A percentile compares a stretch with the other conserved stretches of the same genome.
phyloP scores from a whole-genome alignment of 2,888 invertebrate genomes.

The Drosophila macrospina region DNA sequence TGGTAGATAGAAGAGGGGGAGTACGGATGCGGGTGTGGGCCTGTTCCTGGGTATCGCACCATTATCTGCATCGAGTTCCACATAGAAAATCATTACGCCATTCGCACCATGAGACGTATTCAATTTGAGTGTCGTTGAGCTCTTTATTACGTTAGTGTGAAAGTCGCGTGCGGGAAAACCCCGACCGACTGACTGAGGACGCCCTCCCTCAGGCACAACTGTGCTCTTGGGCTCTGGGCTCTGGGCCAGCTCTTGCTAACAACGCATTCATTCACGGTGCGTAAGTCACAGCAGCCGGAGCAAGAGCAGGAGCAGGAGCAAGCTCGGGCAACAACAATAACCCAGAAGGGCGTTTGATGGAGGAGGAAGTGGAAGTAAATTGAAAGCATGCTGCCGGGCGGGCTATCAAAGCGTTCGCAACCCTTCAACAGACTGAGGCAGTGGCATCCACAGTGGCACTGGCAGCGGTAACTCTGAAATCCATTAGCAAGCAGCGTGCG shows the following conservation, averaged over 20 bases:
- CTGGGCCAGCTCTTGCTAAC: slow-evolving; percentile 37
- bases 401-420: slow-evolving; percentile 59
- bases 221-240: slow-evolving; percentile 4
- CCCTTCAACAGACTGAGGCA: slow-evolving; percentile 67
- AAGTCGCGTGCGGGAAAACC: slow-evolving; percentile 81
- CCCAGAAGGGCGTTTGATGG: slow-evolving; percentile 42
- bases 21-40: slow-evolving; percentile 30
- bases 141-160: slow-evolving; percentile 85
- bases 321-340: slow-evolving; percentile 55
- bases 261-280: slow-evolving; percentile 80
- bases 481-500: slow-evolving; percentile 79
- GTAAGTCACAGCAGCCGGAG: slow-evolving; percentile 73
- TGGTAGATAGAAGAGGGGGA: too few relatives aligned
- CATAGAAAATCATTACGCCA: slow-evolving; percentile 83
- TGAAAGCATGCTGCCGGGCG: slow-evolving; percentile 75
- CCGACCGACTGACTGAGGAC: slow-evolving; percentile 26
- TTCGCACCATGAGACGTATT: slow-evolving; percentile 83
- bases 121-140: slow-evolving; percentile 84
- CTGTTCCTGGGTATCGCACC: slow-evolving; percentile 43
- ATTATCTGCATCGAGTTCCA: slow-evolving; percentile 81
- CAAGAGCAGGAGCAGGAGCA: slow-evolving; percentile 30
- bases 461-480: slow-evolving; percentile 67
- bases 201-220: slow-evolving; percentile 46
- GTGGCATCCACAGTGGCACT: slow-evolving; percentile 19
- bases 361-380: slow-evolving; percentile 75